Evolutionary conservation across 1,140 invertebrate genomes (phyloP).

Genomic region (Musca domestica): DNA sequence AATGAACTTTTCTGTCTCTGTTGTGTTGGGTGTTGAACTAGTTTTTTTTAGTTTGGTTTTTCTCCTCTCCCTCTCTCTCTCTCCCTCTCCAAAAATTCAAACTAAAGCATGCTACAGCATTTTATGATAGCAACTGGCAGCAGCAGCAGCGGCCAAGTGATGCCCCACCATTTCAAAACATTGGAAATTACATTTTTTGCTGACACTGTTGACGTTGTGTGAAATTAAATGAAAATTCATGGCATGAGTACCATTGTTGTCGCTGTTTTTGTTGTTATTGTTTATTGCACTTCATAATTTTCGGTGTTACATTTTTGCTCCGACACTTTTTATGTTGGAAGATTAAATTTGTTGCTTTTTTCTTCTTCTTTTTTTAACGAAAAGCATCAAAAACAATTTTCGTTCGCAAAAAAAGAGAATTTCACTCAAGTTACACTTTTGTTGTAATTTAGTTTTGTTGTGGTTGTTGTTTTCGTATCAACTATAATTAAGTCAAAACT

Average conservation of each 20-base stretch:
- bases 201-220: constrained; percentile 21
- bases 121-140: too few relatives aligned
- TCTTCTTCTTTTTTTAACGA: neutral
- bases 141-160: too few relatives aligned
- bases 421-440: constrained; percentile 4
- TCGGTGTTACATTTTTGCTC: neutral
- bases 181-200: constrained; percentile 14
- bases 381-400: constrained; percentile 4
- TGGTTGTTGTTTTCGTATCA: neutral
- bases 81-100: too few relatives aligned
- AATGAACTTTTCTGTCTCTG: too few relatives aligned
- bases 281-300: constrained; percentile 8
- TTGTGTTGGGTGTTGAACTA: too few relatives aligned
- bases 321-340: neutral
- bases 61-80: too few relatives aligned
- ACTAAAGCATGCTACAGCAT: too few relatives aligned
- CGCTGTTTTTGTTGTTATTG: neutral
- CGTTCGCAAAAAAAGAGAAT: too few relatives aligned
- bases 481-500: too few relatives aligned
- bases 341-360: neutral
- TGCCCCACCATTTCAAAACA: neutral
- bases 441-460: neutral
- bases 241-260: neutral
- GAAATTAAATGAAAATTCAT: constrained; percentile 20
- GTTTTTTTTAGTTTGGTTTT: too few relatives aligned